Percentiles rank a stretch among this genome's conserved stretches.
These are phyloP conservation scores for Phorcus lineatus DNA, from an alignment of 2,888 invertebrate species.

Conservation along the genomic window DNA sequence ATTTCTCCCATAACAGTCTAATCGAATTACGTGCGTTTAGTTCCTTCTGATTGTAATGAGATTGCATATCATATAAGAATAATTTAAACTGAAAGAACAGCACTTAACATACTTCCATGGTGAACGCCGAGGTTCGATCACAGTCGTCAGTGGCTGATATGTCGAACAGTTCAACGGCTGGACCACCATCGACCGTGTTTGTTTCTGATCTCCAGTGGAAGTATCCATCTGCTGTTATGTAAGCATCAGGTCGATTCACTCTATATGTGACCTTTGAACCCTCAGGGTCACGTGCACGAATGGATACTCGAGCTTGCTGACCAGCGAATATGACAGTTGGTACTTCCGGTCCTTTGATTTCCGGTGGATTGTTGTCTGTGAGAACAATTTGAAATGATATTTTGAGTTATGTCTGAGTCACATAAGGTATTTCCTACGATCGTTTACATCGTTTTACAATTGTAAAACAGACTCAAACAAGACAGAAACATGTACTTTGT, in stretches of 20 bases:
- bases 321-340: conserved; percentile 37
- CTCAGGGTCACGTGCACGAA: conserved; percentile 41
- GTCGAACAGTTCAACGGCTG: conserved; percentile 29
- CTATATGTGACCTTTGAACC: conserved; percentile 36
- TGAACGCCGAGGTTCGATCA: conserved; percentile 30
- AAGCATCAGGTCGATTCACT: conserved; percentile 37
- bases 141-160: conserved; percentile 39
- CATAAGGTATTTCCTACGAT: too few species aligned
- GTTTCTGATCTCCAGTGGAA: conserved; percentile 37
- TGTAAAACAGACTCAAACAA: too few species aligned
- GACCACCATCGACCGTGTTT: conserved; percentile 26
- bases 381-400: not conserved
- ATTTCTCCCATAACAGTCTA: too few species aligned
- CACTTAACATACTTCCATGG: conserved; percentile 28
- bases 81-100: too few species aligned
- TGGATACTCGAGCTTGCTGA: conserved; percentile 34
- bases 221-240: conserved; percentile 35
- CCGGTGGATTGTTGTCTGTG: conserved; percentile 41
- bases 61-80: too few species aligned
- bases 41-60: too few species aligned
- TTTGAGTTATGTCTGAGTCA: too few species aligned
- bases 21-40: too few species aligned
- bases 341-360: conserved; percentile 23
- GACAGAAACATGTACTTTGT: too few species aligned
- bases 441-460: too few species aligned